A percentile compares a stretch with the other conserved stretches of the same genome.
These are phyloP conservation scores for Nettapus auritus DNA, from an alignment of 2,113 vertebrate species.

Conservation along the genomic window DNA sequence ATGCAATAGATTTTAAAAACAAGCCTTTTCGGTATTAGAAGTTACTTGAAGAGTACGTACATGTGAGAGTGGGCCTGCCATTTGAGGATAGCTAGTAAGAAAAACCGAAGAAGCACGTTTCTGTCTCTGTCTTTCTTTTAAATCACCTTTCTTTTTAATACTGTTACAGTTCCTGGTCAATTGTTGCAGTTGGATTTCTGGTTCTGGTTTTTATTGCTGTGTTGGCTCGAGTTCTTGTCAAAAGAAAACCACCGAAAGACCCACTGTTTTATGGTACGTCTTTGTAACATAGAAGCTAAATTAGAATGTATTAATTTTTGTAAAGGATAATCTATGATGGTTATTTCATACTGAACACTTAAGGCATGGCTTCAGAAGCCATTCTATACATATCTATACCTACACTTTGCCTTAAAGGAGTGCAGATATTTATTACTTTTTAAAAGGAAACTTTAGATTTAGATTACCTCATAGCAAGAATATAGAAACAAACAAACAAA, in stretches of 20 bases:
- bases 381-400: neutral
- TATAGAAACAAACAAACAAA: neutral
- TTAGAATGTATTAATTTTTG: neutral
- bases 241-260: slow-evolving; percentile 86
- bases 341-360: neutral
- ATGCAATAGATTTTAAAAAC: neutral
- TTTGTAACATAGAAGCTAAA: neutral
- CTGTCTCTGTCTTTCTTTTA: neutral
- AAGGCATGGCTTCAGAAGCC: neutral
- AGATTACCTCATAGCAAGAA: neutral
- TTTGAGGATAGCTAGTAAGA: neutral
- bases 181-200: slow-evolving; percentile 80
- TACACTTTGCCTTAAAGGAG: neutral
- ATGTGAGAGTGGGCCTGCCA: neutral
- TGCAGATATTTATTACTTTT: neutral
- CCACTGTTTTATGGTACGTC: slow-evolving; percentile 90
- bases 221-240: slow-evolving; percentile 80
- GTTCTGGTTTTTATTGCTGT: slow-evolving; percentile 81
- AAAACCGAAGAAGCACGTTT: neutral
- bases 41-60: neutral
- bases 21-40: neutral
- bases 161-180: slow-evolving; percentile 81
- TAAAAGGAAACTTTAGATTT: neutral
- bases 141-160: neutral
- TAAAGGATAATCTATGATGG: neutral